phyloP scores from a whole-genome alignment of 2,888 invertebrate species.

The Torymus aiolomorphi region DNA sequence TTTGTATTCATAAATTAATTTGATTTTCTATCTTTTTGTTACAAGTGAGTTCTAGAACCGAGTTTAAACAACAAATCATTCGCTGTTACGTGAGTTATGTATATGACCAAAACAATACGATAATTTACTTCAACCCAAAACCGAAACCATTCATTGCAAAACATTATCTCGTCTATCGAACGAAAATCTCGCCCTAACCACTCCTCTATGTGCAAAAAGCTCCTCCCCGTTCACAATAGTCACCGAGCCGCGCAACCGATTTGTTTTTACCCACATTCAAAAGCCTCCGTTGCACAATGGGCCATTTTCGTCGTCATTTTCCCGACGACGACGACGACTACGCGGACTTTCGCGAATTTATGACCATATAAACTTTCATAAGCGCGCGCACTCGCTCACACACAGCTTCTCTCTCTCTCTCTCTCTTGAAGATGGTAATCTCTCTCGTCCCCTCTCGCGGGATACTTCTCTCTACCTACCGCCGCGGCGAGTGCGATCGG shows the following conservation, averaged over 20 bases:
- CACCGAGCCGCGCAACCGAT: slow-evolving; percentile 17
- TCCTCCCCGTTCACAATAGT: neutral
- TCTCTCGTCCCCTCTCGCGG: neutral
- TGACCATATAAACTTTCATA: slow-evolving; percentile 50
- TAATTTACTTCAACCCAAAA: too few species aligned
- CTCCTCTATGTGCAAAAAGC: too few species aligned
- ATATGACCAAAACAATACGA: too few species aligned
- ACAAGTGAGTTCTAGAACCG: slow-evolving; percentile 23
- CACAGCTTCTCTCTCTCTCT: neutral
- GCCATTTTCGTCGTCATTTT: slow-evolving; percentile 47
- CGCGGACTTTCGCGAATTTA: slow-evolving; percentile 48
- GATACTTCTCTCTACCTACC: slow-evolving; percentile 38
- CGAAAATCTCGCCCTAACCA: too few species aligned
- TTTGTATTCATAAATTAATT: too few species aligned
- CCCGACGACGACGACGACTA: neutral
- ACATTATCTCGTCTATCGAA: too few species aligned
- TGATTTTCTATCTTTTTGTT: slow-evolving; percentile 11
- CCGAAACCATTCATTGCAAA: too few species aligned
- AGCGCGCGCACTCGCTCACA: slow-evolving; percentile 3
- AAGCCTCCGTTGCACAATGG: slow-evolving; percentile 46
- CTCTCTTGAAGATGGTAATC: slow-evolving; percentile 45
- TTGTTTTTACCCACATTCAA: slow-evolving; percentile 49
- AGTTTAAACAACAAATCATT: too few species aligned
- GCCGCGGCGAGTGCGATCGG: slow-evolving; percentile 44
- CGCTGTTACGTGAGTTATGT: too few species aligned